Percentiles rank a stretch among this genome's conserved stretches.
These are phyloP conservation scores for Plagodis pulveraria DNA, from an alignment of 2,888 invertebrate species.

Conservation along the genomic window DNA sequence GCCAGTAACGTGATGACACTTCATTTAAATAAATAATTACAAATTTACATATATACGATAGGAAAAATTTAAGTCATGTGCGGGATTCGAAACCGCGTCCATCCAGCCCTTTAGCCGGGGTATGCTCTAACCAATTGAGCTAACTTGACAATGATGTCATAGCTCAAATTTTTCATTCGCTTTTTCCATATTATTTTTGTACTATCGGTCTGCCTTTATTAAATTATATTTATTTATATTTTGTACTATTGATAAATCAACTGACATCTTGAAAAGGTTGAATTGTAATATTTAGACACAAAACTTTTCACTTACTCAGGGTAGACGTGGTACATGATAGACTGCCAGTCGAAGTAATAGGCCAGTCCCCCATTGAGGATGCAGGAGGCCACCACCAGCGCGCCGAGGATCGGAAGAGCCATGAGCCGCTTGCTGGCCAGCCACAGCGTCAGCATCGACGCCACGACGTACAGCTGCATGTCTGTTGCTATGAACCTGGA, in stretches of 20 bases:
- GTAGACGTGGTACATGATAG: slow-evolving; percentile 52
- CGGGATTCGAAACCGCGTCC: too few species aligned
- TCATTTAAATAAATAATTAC: neutral
- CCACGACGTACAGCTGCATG: slow-evolving; percentile 61
- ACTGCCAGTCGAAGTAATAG: slow-evolving; percentile 53
- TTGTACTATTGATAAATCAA: too few species aligned
- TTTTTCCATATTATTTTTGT: too few species aligned
- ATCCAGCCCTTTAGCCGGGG: too few species aligned
- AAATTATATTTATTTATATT: too few species aligned
- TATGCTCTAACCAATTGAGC: too few species aligned
- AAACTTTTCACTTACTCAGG: slow-evolving; percentile 51
- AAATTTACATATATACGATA: too few species aligned
- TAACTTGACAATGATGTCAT: too few species aligned
- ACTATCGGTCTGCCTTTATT: too few species aligned
- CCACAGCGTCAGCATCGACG: slow-evolving; percentile 47
- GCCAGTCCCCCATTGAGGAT: slow-evolving; percentile 52
- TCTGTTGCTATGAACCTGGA: slow-evolving; percentile 71
- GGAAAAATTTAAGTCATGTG: too few species aligned
- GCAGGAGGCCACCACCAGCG: slow-evolving; percentile 41
- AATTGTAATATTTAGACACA: neutral
- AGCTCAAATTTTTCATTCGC: too few species aligned
- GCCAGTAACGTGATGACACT: too few species aligned
- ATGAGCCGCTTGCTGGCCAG: slow-evolving; percentile 42
- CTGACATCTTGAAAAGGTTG: neutral
- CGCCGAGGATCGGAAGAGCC: slow-evolving; percentile 44